Conservation (phyloP, 2,113 vertebrate genomes). For the Campylomormyrus numenius region DNA sequence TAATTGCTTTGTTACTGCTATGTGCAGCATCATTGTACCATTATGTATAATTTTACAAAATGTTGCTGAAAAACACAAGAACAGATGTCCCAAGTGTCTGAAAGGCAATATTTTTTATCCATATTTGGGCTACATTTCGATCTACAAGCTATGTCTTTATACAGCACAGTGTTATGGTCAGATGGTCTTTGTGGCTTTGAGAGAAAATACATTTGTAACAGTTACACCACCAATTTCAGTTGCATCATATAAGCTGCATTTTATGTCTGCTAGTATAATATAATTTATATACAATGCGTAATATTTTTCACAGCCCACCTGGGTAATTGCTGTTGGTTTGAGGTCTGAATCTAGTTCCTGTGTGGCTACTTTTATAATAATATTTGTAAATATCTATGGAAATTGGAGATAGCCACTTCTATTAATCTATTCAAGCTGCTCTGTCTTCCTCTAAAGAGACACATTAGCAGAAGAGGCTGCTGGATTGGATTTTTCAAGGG, state of each 20-base stretch:
- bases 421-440: neutral
- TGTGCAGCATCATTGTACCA: neutral
- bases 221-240: neutral
- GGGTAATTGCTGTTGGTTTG: neutral
- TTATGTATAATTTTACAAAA: conserved; percentile 21
- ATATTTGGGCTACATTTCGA: neutral
- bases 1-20: conserved; percentile 9
- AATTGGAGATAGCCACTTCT: neutral
- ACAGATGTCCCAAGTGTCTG: neutral
- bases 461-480: neutral
- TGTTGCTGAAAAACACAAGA: conserved; percentile 9
- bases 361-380: neutral
- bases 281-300: neutral
- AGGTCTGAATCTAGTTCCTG: neutral
- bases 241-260: neutral
- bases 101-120: conserved; percentile 19
- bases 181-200: neutral
- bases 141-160: neutral
- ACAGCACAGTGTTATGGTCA: neutral
- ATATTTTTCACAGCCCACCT: neutral
- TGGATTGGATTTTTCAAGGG: neutral
- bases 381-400: neutral
- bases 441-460: neutral
- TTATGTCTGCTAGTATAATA: neutral
- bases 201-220: neutral